Base-by-base conservation (phyloP, 1,140 invertebrate species). In the Camponotus vicinus region DNA sequence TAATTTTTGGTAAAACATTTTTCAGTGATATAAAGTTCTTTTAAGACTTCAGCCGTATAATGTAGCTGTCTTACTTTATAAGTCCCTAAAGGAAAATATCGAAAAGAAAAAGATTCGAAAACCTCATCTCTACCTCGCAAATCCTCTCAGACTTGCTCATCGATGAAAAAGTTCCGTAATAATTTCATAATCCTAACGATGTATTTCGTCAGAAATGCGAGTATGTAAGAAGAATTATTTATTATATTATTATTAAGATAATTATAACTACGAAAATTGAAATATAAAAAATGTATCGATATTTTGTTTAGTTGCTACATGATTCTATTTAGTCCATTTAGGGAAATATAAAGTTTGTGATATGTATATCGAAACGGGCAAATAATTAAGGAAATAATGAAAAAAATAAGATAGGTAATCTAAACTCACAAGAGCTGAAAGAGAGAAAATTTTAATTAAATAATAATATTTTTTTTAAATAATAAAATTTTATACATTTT, bases 151-250 rank as follows among this genome's bases (percentile, higher is more conserved):
- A 77, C 8, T 4, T 49, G 11, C 27, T 40, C n/a, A 52, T 78
- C 61, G 18, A 78, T 34, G 32, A 52, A 27, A 78, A 67, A 79
- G 42, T 79, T 52, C 3, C n/a, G 18, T n/a, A 52, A 66, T 21
- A 67, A 34, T 75, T 52, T 79, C 9, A 21, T 32, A 59, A 61
- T 75, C 55, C 18, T 27, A n/a, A 15, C 3, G 2, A 4, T 7
- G 13, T 6, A 67, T 66, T 21, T 66, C 6, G 8, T 15, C 32
- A 15, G 9, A 77, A 77, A 77, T 61, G 18, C 13, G 2, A 2
- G 3, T 34, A 37, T 18, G 2, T 34, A 21, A 75, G 15, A 59
- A 40, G 4, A 55, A 15, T 21, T 21, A 75, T 73, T 37, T 11
- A 21, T 57, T 61, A n/a, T 11, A 37, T 15, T 55, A 40, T 57